Evolutionary conservation across 2,797 vertebrate species (phyloP), one percentile per base, ranked within the genome.

Genomic region (Silurus lanzhouensis): DNA sequence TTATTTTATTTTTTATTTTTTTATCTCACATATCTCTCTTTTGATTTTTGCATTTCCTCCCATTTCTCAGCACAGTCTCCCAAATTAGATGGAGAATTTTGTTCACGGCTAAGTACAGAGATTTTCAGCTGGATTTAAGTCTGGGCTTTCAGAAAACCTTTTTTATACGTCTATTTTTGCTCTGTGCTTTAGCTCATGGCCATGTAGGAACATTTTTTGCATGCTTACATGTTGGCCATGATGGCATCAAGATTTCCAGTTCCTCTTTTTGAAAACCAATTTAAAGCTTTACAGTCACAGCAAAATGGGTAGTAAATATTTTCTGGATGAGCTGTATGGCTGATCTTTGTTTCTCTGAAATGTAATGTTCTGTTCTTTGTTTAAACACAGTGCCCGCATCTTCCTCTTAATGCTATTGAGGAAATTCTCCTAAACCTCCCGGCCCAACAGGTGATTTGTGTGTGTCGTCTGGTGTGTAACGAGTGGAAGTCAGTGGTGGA

Each of bases 401-500:
- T 97, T 12, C 96, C 97, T 0, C 90, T 95, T 15, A 94, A 94
- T 0, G 93, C 96, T 10, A 82, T 97, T 84, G 95, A 97, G 91
- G 96, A 98, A 91, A 92, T 99, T 82, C 93, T 98, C 58, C 93
- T 94, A 1, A 91, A 94, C 55, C 87, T 99, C 0, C 96, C 98
- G 0, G 91, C 91, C 1, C 22, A 85, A 5, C 92, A 96, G 0
- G 94, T 99, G 89, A 88, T 97, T 6, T 0, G 52, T 15, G 20
- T 46, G 48, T 97, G 96, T 90, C 93, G 96, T 0, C 90, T 91
- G 0, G 97, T 98, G 61, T 97, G 97, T 88, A 75, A 15, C 1
- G 93, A 94, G 7, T 99, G 98, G 97, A 94, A 94, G 0, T 91
- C 94, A 13, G 90, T 97, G 90, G 94, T 96, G 0, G 96, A 99